Conservation (phyloP, 2,888 invertebrate species). For the Atrina japonica region DNA sequence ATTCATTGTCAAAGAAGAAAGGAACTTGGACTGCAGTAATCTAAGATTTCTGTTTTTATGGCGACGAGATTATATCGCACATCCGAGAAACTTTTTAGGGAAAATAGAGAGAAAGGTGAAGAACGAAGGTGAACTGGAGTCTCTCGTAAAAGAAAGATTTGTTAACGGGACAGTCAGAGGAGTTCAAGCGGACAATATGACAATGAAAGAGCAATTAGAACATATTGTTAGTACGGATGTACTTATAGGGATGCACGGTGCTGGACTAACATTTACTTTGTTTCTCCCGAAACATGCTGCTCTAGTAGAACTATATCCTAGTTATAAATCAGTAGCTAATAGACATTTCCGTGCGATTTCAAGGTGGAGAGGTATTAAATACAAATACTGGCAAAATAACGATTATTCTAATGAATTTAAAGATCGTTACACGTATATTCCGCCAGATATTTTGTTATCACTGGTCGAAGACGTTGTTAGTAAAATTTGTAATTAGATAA, state of each 20-base stretch:
- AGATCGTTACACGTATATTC: slow-evolving; percentile 27
- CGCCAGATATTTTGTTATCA: slow-evolving; percentile 4
- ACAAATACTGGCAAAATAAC: slow-evolving; percentile 22
- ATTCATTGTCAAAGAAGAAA: slow-evolving; percentile 44
- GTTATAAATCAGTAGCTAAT: slow-evolving; percentile 65
- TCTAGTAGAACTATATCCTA: slow-evolving; percentile 75
- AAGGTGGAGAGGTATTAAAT: slow-evolving; percentile 35
- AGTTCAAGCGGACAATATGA: slow-evolving; percentile 72
- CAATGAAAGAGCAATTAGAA: slow-evolving; percentile 72
- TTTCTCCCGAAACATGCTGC: slow-evolving; percentile 76
- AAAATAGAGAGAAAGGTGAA: slow-evolving; percentile 74
- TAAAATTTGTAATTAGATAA: too few species aligned
- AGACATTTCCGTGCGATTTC: slow-evolving; percentile 71
- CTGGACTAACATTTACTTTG: slow-evolving; percentile 76
- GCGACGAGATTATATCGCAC: slow-evolving; percentile 78
- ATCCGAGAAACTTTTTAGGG: slow-evolving; percentile 78
- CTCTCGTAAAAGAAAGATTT: slow-evolving; percentile 50
- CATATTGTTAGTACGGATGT: slow-evolving; percentile 70
- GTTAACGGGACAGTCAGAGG: slow-evolving; percentile 61
- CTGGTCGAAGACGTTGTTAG: too few species aligned
- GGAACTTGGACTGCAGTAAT: slow-evolving; percentile 64
- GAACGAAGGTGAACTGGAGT: slow-evolving; percentile 75
- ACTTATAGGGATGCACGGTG: slow-evolving; percentile 80
- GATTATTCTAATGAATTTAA: slow-evolving; percentile 14
- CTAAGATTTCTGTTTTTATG: slow-evolving; percentile 76